Evolutionary conservation across 1,140 invertebrate species (phyloP).

Genomic region (Samia ricini): DNA sequence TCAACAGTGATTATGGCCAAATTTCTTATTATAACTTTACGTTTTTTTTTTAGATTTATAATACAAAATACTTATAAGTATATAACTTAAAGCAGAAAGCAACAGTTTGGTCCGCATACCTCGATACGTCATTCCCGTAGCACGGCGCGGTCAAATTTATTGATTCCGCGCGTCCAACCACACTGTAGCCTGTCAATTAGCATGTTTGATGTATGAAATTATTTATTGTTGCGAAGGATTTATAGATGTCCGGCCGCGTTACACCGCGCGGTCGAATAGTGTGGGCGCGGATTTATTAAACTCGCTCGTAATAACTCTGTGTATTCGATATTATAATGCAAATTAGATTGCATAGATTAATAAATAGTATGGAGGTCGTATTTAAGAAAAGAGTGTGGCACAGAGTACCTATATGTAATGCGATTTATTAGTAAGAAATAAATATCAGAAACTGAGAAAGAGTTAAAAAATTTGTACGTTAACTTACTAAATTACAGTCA

Average conservation of each 20-base stretch:
- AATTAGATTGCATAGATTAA: neutral
- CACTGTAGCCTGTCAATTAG: constrained; percentile 42
- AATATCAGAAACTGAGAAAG: no score
- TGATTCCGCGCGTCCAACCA: constrained; percentile 23
- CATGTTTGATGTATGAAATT: constrained; percentile 28
- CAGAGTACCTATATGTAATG: no score
- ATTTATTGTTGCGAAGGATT: constrained; percentile 12
- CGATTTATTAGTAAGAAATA: no score
- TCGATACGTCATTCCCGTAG: constrained; percentile 25
- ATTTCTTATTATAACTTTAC: no score
- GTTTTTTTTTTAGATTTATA: no score
- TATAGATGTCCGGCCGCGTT: constrained; percentile 4
- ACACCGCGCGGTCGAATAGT: constrained; percentile 1
- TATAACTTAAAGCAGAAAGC: neutral
- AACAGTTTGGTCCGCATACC: constrained; percentile 12
- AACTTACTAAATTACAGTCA: no score
- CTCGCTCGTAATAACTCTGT: constrained; percentile 24
- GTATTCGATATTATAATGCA: constrained; percentile 19
- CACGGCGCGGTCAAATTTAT: constrained; percentile 25
- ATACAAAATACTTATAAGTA: no score
- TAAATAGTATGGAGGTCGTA: no score
- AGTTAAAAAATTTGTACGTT: no score
- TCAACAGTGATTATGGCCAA: no score
- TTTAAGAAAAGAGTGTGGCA: no score
- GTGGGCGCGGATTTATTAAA: constrained; percentile 8